Evolutionary conservation across 2,888 invertebrate genomes (phyloP), one percentile per base, ranked within the genome.

Genomic region (Ryuthela nishihirai): DNA sequence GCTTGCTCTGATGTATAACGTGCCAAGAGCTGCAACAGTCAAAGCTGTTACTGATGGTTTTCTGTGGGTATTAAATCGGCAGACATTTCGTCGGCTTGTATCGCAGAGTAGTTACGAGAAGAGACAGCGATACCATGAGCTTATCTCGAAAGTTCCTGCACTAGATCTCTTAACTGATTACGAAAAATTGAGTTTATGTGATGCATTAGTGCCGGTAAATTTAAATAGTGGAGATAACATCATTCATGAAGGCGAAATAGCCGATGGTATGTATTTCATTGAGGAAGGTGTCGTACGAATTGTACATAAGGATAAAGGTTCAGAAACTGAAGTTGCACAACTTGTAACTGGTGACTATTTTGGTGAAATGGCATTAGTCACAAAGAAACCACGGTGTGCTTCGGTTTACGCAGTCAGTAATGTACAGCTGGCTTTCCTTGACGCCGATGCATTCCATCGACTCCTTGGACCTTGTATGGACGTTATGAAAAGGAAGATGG

Each of bases 201-300:
- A 98, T 77, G 97, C 97, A 44, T 80, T 98, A 66, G 80, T 86
- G 65, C 87, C 94, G 67, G 85, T 85, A 75, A 79, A 82, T 45
- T 87, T 82, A 73, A 75, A 78, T 63, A 81, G 85, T 72, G 87
- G 85, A 64, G 85, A 88, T 69, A 81, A 84, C 73, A 93, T 97
- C 73, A 94, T 97, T 38, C 62, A 64, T 4, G 69, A 76, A 73
- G 83, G 94, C 20, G 94, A 95, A 76, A 83, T 82, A 26, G 97
- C 94, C 58, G 93, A 95, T 76, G 95, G 95, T 67, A 97, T 97
- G 95, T 97, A 92, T 80, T 95, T 97, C 76, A 85, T 97, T 41
- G 95, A 97, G 78, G 85, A 89, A 70, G 97, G 97, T 62, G 81
- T 84, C 65, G 85, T 93, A 65, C 83, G 85, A 72, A 88, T 95